Evolutionary conservation across 2,113 vertebrate genomes (phyloP).

Genomic region (Anthoscopus minutus): DNA sequence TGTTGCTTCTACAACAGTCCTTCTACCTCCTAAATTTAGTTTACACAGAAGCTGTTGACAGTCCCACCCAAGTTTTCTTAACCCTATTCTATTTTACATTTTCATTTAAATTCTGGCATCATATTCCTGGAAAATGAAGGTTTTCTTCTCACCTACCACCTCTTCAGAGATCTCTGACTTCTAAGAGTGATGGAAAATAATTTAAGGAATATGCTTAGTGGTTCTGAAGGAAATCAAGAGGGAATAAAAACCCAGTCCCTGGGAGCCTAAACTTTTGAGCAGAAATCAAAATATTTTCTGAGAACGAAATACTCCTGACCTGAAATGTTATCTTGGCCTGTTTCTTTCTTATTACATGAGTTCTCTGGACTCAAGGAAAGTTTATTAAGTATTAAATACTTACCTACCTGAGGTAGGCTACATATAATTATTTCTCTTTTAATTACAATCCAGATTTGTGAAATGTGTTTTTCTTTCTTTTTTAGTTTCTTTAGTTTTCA

Average conservation of each 20-base stretch:
- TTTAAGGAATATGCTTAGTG: neutral
- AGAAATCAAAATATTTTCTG: neutral
- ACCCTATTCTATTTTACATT: neutral
- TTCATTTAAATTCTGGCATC: neutral
- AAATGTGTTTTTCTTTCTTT: neutral
- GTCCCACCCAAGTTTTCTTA: neutral
- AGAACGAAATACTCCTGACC: neutral
- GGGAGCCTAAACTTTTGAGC: neutral
- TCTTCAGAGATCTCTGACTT: neutral
- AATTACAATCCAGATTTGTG: neutral
- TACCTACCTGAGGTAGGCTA: neutral
- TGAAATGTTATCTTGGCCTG: neutral
- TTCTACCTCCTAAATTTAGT: neutral
- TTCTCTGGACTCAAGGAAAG: neutral
- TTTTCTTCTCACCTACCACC: neutral
- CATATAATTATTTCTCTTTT: neutral
- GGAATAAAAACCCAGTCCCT: rapidly evolving
- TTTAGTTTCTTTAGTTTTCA: neutral
- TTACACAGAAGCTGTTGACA: neutral
- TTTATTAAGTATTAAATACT: neutral
- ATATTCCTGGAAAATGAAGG: neutral
- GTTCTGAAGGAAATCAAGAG: neutral
- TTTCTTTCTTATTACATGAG: neutral
- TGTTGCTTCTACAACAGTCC: neutral
- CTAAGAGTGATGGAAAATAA: neutral